Percentiles rank a stretch among this genome's conserved stretches.
phyloP scores from a whole-genome alignment of 2,113 vertebrate species.

The Sitta europaea region DNA sequence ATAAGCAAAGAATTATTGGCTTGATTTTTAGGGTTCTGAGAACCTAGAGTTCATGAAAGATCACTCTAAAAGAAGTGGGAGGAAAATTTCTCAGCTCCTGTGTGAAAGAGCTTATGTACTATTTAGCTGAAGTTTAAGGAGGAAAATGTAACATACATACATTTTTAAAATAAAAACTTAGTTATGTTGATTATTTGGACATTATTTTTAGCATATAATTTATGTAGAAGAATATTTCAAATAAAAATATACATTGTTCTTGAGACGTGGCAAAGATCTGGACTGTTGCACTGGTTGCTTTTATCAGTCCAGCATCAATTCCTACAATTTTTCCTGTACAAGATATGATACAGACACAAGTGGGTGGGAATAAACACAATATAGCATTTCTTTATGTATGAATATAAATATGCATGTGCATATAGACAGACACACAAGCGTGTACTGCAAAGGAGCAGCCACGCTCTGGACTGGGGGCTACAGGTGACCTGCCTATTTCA shows the following conservation, averaged over 20 bases:
- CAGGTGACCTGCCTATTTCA: neutral
- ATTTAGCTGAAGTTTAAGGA: neutral
- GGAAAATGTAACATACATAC: neutral
- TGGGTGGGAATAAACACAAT: neutral
- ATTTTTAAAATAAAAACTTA: neutral
- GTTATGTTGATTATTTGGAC: neutral
- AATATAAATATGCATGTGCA: neutral
- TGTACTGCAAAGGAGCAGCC: neutral
- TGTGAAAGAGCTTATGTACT: neutral
- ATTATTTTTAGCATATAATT: neutral
- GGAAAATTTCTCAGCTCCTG: neutral
- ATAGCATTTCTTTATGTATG: neutral
- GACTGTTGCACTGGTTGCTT: neutral
- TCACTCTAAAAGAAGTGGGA: neutral
- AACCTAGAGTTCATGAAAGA: neutral
- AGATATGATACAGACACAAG: neutral
- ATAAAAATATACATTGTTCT: neutral
- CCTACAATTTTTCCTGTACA: neutral
- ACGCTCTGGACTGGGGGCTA: neutral
- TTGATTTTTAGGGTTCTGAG: constrained; percentile 12
- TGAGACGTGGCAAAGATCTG: neutral
- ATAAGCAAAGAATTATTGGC: neutral
- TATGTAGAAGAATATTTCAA: neutral
- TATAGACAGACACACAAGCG: neutral
- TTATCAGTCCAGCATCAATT: neutral